Conservation (phyloP, 2,797 vertebrate species). For the Pelodytes ibericus region DNA sequence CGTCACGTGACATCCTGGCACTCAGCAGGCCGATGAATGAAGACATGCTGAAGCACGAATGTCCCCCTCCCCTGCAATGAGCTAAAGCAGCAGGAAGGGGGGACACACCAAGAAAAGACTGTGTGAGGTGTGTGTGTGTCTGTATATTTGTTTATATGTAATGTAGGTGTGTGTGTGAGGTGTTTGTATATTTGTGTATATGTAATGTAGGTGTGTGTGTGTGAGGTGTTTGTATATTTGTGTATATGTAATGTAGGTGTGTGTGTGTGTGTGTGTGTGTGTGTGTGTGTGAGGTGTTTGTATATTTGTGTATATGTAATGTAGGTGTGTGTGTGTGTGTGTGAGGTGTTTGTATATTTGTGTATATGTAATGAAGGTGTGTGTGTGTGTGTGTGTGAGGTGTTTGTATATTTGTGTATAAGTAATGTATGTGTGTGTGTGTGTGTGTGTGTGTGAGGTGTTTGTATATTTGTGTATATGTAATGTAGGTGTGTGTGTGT, state of each 20-base stretch:
- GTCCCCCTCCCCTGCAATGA: no score
- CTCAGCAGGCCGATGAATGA: no score
- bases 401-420: neutral
- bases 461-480: no score
- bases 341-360: neutral
- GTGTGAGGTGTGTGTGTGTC: no score
- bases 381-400: no score
- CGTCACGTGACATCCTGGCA: no score
- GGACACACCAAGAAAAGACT: no score
- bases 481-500: neutral
- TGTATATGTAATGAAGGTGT: neutral
- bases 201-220: neutral
- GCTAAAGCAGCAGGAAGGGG: no score
- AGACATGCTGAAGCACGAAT: no score
- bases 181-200: neutral
- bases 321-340: neutral
- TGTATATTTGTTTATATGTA: no score
- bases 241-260: neutral
- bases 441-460: no score
- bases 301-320: no score
- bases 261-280: neutral
- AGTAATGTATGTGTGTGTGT: neutral
- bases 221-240: neutral
- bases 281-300: neutral
- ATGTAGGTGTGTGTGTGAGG: neutral